Percentiles rank a stretch among this genome's conserved stretches.
These are phyloP conservation scores for Ochotona princeps DNA, from an alignment of 2,113 vertebrate genomes.

Conservation along the genomic window DNA sequence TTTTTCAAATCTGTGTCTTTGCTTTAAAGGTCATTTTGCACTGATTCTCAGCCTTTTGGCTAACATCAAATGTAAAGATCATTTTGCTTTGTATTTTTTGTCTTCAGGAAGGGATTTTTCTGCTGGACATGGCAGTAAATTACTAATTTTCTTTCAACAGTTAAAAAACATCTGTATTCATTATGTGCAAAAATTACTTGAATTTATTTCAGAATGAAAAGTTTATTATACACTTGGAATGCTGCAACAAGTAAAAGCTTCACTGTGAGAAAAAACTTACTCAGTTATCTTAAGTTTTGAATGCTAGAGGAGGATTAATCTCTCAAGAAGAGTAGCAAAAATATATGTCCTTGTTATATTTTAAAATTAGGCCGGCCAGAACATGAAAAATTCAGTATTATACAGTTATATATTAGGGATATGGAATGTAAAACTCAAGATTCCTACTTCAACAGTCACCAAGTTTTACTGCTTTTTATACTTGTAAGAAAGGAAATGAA, in stretches of 20 bases:
- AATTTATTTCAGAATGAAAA: slow-evolving; percentile 49
- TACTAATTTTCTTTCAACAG: slow-evolving; percentile 17
- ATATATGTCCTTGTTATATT: slow-evolving; percentile 52
- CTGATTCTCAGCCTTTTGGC: too few relatives aligned
- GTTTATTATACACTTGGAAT: not conserved
- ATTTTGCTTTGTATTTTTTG: slow-evolving; percentile 19
- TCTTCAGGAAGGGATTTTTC: slow-evolving; percentile 32
- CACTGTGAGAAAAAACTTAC: slow-evolving; percentile 54
- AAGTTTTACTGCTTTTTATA: slow-evolving; percentile 55
- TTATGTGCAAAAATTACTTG: not conserved
- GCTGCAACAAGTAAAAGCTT: slow-evolving; percentile 32
- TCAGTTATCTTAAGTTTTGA: not conserved
- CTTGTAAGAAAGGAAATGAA: not conserved
- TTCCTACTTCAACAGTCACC: slow-evolving; percentile 41
- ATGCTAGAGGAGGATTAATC: slow-evolving; percentile 43
- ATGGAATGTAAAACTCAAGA: not conserved
- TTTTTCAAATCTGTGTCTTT: slow-evolving; percentile 40
- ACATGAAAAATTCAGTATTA: slow-evolving; percentile 6
- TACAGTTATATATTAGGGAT: not conserved
- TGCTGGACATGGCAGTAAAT: not conserved
- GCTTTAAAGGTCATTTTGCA: not conserved
- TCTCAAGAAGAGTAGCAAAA: slow-evolving; percentile 38
- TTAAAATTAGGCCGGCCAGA: slow-evolving; percentile 45
- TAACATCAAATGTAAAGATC: not conserved
- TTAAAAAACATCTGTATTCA: slow-evolving; percentile 21